Evolutionary conservation across 2,797 vertebrate genomes (phyloP).

Genomic region (Danio jaintianensis): DNA sequence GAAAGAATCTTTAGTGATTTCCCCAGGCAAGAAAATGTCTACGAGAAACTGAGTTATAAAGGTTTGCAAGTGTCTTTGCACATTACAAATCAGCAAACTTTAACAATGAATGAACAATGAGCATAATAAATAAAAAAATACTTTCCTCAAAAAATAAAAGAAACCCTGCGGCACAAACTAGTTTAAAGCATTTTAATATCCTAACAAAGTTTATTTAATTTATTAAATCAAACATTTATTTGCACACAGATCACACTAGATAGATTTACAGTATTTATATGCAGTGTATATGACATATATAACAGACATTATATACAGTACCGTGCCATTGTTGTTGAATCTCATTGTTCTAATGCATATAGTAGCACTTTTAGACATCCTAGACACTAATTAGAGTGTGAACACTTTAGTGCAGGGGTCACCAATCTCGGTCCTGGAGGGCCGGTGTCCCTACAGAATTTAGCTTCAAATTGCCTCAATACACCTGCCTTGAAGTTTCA

Average conservation of each 20-base stretch:
- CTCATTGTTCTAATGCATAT: conserved; percentile 13
- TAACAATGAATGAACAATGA: background rate
- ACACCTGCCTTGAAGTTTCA: no score
- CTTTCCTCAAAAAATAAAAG: background rate
- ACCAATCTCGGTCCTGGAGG: no score
- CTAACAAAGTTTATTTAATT: no score
- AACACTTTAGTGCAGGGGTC: background rate
- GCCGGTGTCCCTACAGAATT: no score
- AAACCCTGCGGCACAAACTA: background rate
- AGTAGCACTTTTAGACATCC: conserved; percentile 7
- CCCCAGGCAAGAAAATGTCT: no score
- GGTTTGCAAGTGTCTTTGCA: background rate
- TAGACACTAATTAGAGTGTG: background rate
- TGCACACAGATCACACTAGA: background rate
- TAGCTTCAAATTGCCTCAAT: no score
- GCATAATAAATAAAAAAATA: no score
- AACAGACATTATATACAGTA: background rate
- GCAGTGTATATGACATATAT: background rate
- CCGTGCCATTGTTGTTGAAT: background rate
- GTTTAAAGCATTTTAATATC: background rate
- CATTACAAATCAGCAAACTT: background rate
- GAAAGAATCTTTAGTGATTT: no score
- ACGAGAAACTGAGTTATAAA: no score
- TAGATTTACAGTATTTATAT: no score
- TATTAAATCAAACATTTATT: no score